Base-by-base conservation (phyloP, 2,888 invertebrate genomes). In the Macrosiphum euphorbiae region DNA sequence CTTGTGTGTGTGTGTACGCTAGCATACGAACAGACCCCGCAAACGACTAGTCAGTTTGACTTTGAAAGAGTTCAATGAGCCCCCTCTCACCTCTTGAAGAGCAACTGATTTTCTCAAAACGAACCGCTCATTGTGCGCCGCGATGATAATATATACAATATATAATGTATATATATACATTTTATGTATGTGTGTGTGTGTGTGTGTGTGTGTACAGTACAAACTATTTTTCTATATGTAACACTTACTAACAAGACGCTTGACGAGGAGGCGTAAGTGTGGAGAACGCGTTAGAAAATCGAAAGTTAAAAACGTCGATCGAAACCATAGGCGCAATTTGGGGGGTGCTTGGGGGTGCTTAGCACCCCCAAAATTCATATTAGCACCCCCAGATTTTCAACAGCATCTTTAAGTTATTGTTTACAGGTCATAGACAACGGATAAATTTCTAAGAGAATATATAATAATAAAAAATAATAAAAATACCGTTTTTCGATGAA, bases 61-160 rank as follows among this genome's bases (percentile, higher is more conserved):
- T 92, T 87, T 87, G 67, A 87, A 50, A 92, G 92, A 92, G 92
- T 92, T 92, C 92, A 92, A 92, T 92, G 92, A 92, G 92, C 92
- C 92, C 92, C 88, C 88, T 78, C 92, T 78, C 92, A 44, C 92
- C 92, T 92, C 88, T 88, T 44, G 78, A 92, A 50, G 20, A 92
- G 50, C 87, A 50, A 92, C 92, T 35, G 92, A 92, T 92, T 92
- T 92, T 87, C 67, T 92, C 87, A 67, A 92, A 92, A 92, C 61
- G 86, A 55, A 91, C 41, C 67, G 90, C 90, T 86, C n/a, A 91
- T 91, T 86, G 91, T 91, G 44, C 91, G 26, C 58, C 44, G 35
- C 50, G 55, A 58, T 86, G 78, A 78, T 78, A 78, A 86, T 47
- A 86, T 86, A 86, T 86, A 86, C 85, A 85, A 26, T 85, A 47